Evolutionary conservation across 2,888 invertebrate genomes (phyloP), one percentile per base, ranked within the genome.

Genomic region (Drosophila incognita): DNA sequence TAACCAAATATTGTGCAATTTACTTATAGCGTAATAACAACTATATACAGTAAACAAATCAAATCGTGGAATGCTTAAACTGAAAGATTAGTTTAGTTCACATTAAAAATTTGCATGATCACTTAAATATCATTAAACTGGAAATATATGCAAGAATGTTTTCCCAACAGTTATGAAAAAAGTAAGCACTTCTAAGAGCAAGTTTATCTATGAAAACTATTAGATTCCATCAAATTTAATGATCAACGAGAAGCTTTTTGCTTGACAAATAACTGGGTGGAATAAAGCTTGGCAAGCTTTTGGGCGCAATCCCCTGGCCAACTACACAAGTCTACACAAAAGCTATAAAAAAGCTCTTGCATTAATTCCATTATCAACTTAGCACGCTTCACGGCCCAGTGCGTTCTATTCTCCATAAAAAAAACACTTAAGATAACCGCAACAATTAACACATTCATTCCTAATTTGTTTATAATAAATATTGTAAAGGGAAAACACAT

Each of bases 281-380:
- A 13, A 18, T 6, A 63, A 46, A 58, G 69, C 57, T 69, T 1
- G 1, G 0, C 18, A 38, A 58, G 71, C 57, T 71, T 54, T 21
- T 27, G 15, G 8, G 1, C 35, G n/a, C 38, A 36, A 29, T 78
- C 57, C 57, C 61, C 79, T 51, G 33, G 4, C 27, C 40, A 68
- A 58, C 24, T 48, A 42, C 27, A 72, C 13, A 76, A 76, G 56
- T 76, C 67, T 76, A 59, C 76, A 76, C 1, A 46, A 72, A 76
- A 77, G 77, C 77, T 63, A 4, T 1, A 0, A 0, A 18, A 76
- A 66, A 76, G 76, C 69, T 74, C 29, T 11, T 7, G 4, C 27
- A 33, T 18, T 52, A 18, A 35, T n/a, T 69, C 56, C 29, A 62
- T 54, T 63, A 48, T 24, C 56, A 71, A 56, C 46, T 54, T 61